These are phyloP conservation scores for Kryptopterus vitreolus DNA, from an alignment of 2,797 vertebrate species.

Conservation along the genomic window DNA sequence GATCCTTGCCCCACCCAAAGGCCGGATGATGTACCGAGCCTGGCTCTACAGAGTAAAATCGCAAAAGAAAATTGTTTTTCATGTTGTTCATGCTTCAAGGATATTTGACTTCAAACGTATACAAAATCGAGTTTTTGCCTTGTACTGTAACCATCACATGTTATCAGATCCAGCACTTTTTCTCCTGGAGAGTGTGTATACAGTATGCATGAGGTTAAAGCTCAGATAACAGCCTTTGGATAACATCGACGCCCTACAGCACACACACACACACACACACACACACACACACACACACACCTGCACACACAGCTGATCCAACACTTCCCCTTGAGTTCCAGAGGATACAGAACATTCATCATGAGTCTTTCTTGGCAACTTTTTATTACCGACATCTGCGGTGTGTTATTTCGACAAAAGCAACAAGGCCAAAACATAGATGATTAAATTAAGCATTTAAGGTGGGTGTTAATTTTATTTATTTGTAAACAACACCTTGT, in stretches of 20 bases:
- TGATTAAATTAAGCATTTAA: slow-evolving; percentile 29
- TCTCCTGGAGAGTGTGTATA: background rate
- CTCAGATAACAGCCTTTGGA: slow-evolving; percentile 2
- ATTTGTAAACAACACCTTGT: slow-evolving; percentile 31
- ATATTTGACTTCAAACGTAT: background rate
- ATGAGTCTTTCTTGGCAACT: background rate
- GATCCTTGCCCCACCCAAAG: background rate
- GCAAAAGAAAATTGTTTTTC: background rate
- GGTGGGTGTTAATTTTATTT: slow-evolving; percentile 22
- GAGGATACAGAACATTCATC: background rate
- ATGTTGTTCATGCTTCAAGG: background rate
- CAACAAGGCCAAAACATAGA: background rate
- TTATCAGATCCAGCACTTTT: background rate
- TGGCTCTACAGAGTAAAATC: background rate
- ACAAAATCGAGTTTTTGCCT: background rate
- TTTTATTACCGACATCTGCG: background rate
- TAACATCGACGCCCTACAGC: background rate
- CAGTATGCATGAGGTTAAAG: background rate
- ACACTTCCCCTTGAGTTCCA: background rate
- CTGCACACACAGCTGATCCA: slow-evolving; percentile 2
- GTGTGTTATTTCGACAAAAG: slow-evolving; percentile 10
- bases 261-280: background rate
- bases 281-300: background rate
- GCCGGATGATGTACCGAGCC: background rate
- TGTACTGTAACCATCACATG: background rate